Evolutionary conservation across 2,113 vertebrate species (phyloP), one percentile per base, ranked within the genome.

Genomic region (Zosterops japonicus): DNA sequence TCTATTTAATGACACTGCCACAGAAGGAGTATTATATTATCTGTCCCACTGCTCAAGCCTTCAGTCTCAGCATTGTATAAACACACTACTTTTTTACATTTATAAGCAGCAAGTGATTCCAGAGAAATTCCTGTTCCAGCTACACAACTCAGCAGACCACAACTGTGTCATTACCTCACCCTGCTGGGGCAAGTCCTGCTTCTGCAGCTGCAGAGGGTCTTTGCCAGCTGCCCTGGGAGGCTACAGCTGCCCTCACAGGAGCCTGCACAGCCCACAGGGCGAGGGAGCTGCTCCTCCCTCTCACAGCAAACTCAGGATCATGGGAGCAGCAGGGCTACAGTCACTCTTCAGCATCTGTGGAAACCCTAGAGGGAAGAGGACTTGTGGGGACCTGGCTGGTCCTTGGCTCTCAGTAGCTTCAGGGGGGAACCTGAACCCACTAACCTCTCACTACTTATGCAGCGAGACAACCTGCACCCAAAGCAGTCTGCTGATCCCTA

Each of bases 21-120:
- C 94, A 96, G 96, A 96, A 97, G 94, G 92, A 92, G 92, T 96
- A 96, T 97, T 96, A 93, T 96, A 87, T 96, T 94, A 96, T 94
- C 95, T 94, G 72, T 96, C 95, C 94, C 83, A 57, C 90, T 89
- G 95, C 88, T 95, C 75, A 83, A 75, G 85, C 83, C 76, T 60
- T 96, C 95, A 94, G 90, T 90, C 86, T 95, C 60, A 0, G 76
- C 77, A 49, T 89, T 96, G 93, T 94, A 57, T 81, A 95, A 95
- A 90, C 92, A 95, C 83, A 60, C 88, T 90, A 25, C 57, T 86
- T 95, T 91, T 96, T 95, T 88, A 90, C 87, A 90, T 95, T 92
- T 89, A 65, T 65, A 93, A 87, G 90, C 91, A 86, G 72, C n/a
- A 19, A 90, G 65, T 1, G 2, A 93, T 93, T 78, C 94, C 96